phyloP scores from a whole-genome alignment of 2,113 vertebrate genomes.

The Columba livia region DNA sequence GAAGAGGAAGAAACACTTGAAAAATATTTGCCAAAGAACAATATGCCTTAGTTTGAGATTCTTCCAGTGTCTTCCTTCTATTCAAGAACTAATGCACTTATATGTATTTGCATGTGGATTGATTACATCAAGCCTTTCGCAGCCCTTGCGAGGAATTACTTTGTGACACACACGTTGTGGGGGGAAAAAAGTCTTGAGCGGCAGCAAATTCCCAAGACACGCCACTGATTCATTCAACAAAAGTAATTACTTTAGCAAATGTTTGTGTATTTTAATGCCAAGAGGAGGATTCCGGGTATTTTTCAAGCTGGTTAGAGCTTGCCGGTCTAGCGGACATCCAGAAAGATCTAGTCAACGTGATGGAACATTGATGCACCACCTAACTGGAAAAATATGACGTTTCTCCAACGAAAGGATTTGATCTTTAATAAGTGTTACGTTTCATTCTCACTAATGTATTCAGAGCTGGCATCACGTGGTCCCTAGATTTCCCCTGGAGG shows the following conservation, averaged over 20 bases:
- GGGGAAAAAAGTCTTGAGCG: neutral
- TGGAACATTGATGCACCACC: neutral
- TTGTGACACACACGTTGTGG: neutral
- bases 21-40: slow-evolving; percentile 26
- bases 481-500: neutral
- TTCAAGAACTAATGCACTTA: neutral
- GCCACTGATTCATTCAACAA: neutral
- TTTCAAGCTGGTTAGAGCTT: slow-evolving; percentile 5
- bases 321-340: neutral
- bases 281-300: slow-evolving; percentile 32
- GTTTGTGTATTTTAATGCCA: slow-evolving; percentile 39
- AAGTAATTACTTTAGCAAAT: slow-evolving; percentile 66
- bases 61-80: neutral
- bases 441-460: slow-evolving; percentile 15
- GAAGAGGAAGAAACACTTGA: neutral
- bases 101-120: neutral
- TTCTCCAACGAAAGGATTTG: neutral
- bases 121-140: neutral
- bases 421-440: neutral
- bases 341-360: neutral
- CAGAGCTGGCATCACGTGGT: neutral
- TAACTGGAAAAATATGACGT: neutral
- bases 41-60: neutral
- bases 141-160: neutral
- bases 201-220: slow-evolving; percentile 43